Base-by-base conservation (phyloP, 1,140 invertebrate genomes). In the Tetragnatha versicolor region DNA sequence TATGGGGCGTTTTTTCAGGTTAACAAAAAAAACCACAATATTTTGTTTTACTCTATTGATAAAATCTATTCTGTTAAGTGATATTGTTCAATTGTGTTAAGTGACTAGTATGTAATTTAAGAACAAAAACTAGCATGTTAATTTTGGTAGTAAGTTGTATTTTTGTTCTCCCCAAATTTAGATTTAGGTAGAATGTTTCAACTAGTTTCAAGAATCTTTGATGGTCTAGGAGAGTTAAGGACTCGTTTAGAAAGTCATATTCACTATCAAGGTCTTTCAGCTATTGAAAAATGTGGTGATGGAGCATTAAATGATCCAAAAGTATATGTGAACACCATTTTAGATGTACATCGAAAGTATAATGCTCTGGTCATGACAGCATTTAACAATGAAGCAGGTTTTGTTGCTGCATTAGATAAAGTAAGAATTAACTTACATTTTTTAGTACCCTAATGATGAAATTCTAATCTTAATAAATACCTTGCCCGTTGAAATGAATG, bases 281-380 rank as follows among this genome's bases (percentile, higher is more conserved):
- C 81, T 6, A 94, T 99, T 82, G 97, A 97, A 86, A 96, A 96
- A 49, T 93, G 99, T 82, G 96, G 97, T 85, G 95, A 95, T 85
- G 94, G 93, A 83, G 93, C 93, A 91, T 22, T 78, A n/a, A 81
- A 80, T 69, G 97, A 99, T 89, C 96, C 97, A 1, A 98, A 98
- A 87, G 88, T 96, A 58, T 99, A 99, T 87, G 96, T 99, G 12
- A 96, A 94, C 82, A 98, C 96, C 14, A 98, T 98, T 81, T 88
- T 99, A 81, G 93, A 96, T 84, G 96, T 99, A 20, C 97, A 99
- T 87, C 95, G 96, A 87, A 98, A 98, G 84, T 99, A 98, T 85
- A 95, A 97, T 86, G 92, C 93, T 25, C 87, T 99, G 33, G 97
- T 99, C 2, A 85, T 95, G 77, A 91, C 93, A 6, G 93, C 98